These are phyloP conservation scores for Cossypha caffra DNA, from an alignment of 2,797 vertebrate genomes.

Conservation along the genomic window DNA sequence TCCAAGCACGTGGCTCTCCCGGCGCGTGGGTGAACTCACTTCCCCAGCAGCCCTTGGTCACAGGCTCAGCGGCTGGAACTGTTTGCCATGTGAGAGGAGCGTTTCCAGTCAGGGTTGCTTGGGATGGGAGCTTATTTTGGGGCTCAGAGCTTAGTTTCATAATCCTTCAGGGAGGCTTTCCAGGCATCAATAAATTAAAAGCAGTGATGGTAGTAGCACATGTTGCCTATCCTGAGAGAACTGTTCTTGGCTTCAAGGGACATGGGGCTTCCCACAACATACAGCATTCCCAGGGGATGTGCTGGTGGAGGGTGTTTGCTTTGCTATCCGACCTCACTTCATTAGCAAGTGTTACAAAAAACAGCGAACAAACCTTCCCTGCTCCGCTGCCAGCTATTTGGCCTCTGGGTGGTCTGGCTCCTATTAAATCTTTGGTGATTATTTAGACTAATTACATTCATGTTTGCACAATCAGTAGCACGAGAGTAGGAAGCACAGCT, in stretches of 20 bases:
- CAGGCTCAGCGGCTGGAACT: neutral
- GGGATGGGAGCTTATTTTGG: conserved; percentile 44
- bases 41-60: neutral
- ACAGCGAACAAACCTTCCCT: conserved; percentile 48
- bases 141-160: conserved; percentile 43
- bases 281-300: conserved; percentile 18
- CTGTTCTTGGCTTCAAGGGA: conserved; percentile 55
- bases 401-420: conserved; percentile 70
- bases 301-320: conserved; percentile 60
- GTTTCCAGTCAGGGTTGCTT: neutral
- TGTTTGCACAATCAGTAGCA: conserved; percentile 73
- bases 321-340: conserved; percentile 52
- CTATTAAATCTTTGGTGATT: conserved; percentile 69
- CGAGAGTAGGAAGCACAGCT: conserved; percentile 50
- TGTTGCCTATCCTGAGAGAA: conserved; percentile 58
- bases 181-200: conserved; percentile 56
- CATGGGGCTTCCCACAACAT: conserved; percentile 49
- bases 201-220: conserved; percentile 56
- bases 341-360: conserved; percentile 68
- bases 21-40: neutral
- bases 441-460: conserved; percentile 69
- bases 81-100: neutral
- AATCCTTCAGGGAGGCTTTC: conserved; percentile 46
- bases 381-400: conserved; percentile 47
- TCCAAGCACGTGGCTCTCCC: neutral